Base-by-base conservation (phyloP, 2,113 vertebrate species). In the Chaetodon auriga region DNA sequence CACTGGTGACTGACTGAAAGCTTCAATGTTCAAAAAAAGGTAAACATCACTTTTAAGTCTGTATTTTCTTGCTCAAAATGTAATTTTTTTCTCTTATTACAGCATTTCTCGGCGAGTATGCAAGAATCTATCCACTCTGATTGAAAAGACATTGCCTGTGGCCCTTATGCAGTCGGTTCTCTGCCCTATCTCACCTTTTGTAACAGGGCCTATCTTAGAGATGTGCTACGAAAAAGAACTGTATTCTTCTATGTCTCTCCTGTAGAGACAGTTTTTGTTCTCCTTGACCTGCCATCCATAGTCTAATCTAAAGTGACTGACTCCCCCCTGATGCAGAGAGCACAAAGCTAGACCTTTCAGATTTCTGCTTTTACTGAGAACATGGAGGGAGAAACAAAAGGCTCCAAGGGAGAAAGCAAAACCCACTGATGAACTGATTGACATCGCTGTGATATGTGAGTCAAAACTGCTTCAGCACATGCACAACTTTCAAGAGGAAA, bases 221-320 rank as follows among this genome's bases (percentile, higher is more conserved):
- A 64, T 72, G 58, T 83, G 74, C 57, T 21, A 36, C 65, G 64
- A 86, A 89, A 82, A 80, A 45, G 30, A 87, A 87, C 54, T 80
- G 79, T 70, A 77, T 78, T 86, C 61, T 75, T 74, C 73, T 85
- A 73, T 58, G 36, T 83, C 69, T 82, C 76, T 85, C 80, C 84
- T 83, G 78, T 82, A 66, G 84, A 90, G 87, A 88, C 84, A 83
- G 78, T 84, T 86, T 91, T 86, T 92, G 84, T 95, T 94, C 90
- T 91, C 86, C 92, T 91, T 94, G 93, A 93, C 92, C 91, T 92
- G 89, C 86, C 92, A 93, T 93, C 92, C 90, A 88, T 93, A 90
- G 78, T 93, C 89, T 94, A 94, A 95, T 93, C 90, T 83, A 85
- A 91, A 94, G 88, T 93, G 94, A 94, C 93, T 93, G 93, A 93